Percentiles rank a stretch among this genome's conserved stretches.
These are phyloP conservation scores for Lucifuga dentata DNA, from an alignment of 2,113 vertebrate species.

Conservation along the genomic window DNA sequence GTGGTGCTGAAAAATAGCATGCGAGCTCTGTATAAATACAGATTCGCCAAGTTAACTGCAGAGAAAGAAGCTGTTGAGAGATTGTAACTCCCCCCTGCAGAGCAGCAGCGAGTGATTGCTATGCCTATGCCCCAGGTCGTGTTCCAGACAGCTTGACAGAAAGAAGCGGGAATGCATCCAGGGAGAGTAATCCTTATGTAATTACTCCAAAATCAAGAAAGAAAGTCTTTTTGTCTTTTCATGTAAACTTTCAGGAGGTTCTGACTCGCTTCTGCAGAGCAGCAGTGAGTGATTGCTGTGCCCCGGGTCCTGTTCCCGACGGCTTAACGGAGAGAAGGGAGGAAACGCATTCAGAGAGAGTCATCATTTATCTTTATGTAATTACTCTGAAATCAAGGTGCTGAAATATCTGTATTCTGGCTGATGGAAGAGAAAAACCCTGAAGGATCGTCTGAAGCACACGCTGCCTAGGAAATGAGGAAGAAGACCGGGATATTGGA, in stretches of 20 bases:
- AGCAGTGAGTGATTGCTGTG: conserved; percentile 66
- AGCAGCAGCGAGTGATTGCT: conserved; percentile 43
- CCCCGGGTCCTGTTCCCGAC: conserved; percentile 62
- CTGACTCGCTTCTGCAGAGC: conserved; percentile 44
- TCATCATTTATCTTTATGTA: conserved; percentile 75
- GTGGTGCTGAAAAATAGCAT: conserved; percentile 35
- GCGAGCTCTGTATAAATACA: conserved; percentile 19
- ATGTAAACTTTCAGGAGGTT: conserved; percentile 56
- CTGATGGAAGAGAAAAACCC: conserved; percentile 55
- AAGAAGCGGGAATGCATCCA: conserved; percentile 34
- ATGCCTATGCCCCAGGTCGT: conserved; percentile 42
- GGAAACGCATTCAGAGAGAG: conserved; percentile 60
- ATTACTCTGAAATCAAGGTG: conserved; percentile 77
- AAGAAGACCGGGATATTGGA: conserved; percentile 23
- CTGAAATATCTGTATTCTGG: conserved; percentile 63
- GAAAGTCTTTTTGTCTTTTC: conserved; percentile 42
- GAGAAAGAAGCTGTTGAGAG: conserved; percentile 28
- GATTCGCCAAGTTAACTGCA: conserved; percentile 31
- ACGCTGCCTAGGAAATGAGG: conserved; percentile 39
- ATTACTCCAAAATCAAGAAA: conserved; percentile 61
- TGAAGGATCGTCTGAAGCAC: conserved; percentile 61
- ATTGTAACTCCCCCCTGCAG: conserved; percentile 35
- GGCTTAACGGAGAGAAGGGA: conserved; percentile 49
- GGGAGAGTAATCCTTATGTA: conserved; percentile 58
- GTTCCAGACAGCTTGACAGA: conserved; percentile 45